Conservation (phyloP, 1,140 invertebrate species). For the Bombyx mandarina region DNA sequence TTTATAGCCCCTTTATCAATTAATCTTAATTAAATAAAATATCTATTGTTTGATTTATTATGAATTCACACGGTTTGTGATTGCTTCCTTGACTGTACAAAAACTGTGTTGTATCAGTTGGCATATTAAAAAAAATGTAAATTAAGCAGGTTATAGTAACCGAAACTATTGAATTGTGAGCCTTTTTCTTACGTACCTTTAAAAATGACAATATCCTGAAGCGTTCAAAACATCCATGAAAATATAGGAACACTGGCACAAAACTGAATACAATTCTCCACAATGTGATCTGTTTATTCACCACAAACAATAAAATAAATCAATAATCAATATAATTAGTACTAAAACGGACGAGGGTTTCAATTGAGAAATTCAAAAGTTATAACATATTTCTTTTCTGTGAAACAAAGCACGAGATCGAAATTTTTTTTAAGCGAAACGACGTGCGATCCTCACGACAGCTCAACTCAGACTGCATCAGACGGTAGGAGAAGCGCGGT, state of each 20-base stretch:
- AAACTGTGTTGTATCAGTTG: too few relatives aligned
- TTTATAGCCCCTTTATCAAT: too few relatives aligned
- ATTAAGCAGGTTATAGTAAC: too few relatives aligned
- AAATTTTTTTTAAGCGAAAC: slow-evolving; percentile 34
- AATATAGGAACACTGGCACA: slow-evolving; percentile 44
- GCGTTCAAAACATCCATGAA: slow-evolving; percentile 35
- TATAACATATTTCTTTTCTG: slow-evolving; percentile 31
- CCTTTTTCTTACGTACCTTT: slow-evolving; percentile 32
- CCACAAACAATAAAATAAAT: slow-evolving; percentile 19
- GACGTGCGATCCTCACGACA: slow-evolving; percentile 23
- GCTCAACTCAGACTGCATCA: slow-evolving; percentile 51
- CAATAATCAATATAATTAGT: slow-evolving; percentile 26
- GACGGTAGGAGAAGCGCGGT: slow-evolving; percentile 21
- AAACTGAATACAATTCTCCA: slow-evolving; percentile 40
- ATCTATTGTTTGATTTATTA: too few relatives aligned
- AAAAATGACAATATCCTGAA: slow-evolving; percentile 35
- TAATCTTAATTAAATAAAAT: too few relatives aligned
- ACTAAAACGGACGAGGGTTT: slow-evolving; percentile 16
- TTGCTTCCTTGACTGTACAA: too few relatives aligned
- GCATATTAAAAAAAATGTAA: too few relatives aligned
- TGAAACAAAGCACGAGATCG: slow-evolving; percentile 49
- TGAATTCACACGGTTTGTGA: too few relatives aligned
- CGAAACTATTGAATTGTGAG: too few relatives aligned
- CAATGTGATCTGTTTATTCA: slow-evolving; percentile 24
- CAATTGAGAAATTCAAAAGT: slow-evolving; percentile 21